phyloP scores from a whole-genome alignment of 2,113 vertebrate genomes.

The Zapornia atra region DNA sequence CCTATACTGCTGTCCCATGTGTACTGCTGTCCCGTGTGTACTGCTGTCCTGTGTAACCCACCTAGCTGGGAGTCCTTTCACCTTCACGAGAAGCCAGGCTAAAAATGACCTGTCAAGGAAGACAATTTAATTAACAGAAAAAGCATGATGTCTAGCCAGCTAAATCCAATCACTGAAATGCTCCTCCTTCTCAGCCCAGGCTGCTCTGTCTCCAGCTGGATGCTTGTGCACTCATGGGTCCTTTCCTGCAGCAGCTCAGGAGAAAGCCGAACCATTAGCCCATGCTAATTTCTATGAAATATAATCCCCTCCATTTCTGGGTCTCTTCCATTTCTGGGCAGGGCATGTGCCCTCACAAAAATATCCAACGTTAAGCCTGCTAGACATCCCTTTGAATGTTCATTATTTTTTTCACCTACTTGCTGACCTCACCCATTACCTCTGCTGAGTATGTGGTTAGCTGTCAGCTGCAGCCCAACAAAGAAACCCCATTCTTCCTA shows the following conservation, averaged over 20 bases:
- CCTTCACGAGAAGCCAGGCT: background rate
- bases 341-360: background rate
- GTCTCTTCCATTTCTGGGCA: background rate
- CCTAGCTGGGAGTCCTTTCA: background rate
- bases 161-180: background rate
- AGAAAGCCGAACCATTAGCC: background rate
- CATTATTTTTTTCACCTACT: background rate
- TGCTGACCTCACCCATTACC: background rate
- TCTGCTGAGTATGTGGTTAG: background rate
- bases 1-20: background rate
- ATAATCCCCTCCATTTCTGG: background rate
- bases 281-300: background rate
- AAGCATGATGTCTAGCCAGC: slow-evolving; percentile 6
- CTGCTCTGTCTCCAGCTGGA: slow-evolving; percentile 17
- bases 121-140: slow-evolving; percentile 26
- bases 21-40: rapidly evolving
- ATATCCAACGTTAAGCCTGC: background rate
- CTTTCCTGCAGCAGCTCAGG: background rate
- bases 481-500: background rate
- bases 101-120: background rate
- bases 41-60: background rate
- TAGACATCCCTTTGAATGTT: background rate
- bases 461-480: background rate
- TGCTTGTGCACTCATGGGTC: background rate
- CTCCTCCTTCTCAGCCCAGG: background rate